Conservation (phyloP, 2,888 invertebrate genomes). For the Herminia tarsipennalis region DNA sequence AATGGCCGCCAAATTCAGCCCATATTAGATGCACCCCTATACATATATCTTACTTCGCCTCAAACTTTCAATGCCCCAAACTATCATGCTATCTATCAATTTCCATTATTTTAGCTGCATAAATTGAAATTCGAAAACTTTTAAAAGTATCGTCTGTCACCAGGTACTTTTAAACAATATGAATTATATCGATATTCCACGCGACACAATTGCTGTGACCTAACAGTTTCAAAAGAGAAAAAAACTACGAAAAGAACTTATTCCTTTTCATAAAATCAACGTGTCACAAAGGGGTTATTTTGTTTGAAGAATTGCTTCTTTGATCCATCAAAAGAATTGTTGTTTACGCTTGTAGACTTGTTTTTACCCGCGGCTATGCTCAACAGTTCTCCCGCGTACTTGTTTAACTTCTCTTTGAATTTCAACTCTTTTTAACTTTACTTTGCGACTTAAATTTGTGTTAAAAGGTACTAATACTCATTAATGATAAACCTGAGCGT, state of each 20-base stretch:
- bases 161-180: background rate
- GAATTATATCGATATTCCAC: background rate
- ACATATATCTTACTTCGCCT: too few relatives aligned
- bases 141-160: background rate
- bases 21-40: too few relatives aligned
- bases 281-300: slow-evolving; percentile 34
- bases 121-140: background rate
- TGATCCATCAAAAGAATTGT: slow-evolving; percentile 44
- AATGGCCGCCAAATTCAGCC: too few relatives aligned
- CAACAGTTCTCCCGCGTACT: slow-evolving; percentile 22
- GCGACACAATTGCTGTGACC: background rate
- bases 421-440: background rate
- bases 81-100: too few relatives aligned
- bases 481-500: too few relatives aligned
- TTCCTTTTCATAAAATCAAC: slow-evolving; percentile 27
- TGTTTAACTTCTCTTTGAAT: slow-evolving; percentile 22
- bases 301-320: slow-evolving; percentile 29
- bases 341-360: slow-evolving; percentile 33
- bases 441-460: too few relatives aligned
- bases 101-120: too few relatives aligned
- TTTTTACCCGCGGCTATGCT: slow-evolving; percentile 22
- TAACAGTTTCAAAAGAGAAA: too few relatives aligned
- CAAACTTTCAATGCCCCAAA: too few relatives aligned
- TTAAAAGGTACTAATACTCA: too few relatives aligned
- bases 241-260: slow-evolving; percentile 3